Evolutionary conservation across 2,797 vertebrate species (phyloP), one percentile per base, ranked within the genome.

Genomic region (Molossus molossus): DNA sequence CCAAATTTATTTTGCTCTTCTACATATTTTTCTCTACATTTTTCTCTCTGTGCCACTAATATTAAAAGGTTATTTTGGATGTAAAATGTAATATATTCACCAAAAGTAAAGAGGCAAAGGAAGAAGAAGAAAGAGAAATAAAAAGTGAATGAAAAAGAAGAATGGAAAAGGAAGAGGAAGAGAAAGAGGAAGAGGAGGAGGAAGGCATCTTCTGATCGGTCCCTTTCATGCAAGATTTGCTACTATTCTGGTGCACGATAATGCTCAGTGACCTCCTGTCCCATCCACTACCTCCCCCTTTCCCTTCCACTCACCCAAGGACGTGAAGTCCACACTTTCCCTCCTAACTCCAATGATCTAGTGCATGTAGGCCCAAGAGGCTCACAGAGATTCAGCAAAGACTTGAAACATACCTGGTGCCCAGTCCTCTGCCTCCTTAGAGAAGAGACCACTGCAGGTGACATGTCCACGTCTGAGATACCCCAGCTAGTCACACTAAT

Each of bases 1-100:
- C 53, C 81, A 95, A 73, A 81, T 90, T 90, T 94, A 92, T 90
- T 94, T 89, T 90, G 15, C 5, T 79, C 1, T 25, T 94, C 37
- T 75, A 37, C 18, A 72, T 27, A 65, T 75, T 70, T 53, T 93
- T 90, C n/a, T 64, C 87, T 86, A n/a, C 9, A 40, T 25, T 87
- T 87, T 81, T 87, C 87, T 62, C n/a, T 75, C 53, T 48, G 3
- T 25, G 18, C 23, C 37, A 55, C 40, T 40, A 81, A 58, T 64
- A 69, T 45, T 76, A 57, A 81, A 84, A 67, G 40, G n/a, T 91
- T 87, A 86, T 67, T 69, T 85, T 37, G 57, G 79, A 87, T 12
- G 80, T 25, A 83, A 85, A 91, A 65, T 75, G 0, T 25, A 85
- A 55, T 69, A 21, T 67, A 29, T 73, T 69, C 73, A 3, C 18